Evolutionary conservation across 2,113 vertebrate genomes (phyloP).

Genomic region (zebrafish (Danio rerio)): GRCz12tu NC_133193.1:31712501-31713000

Average conservation of each 20-base stretch:
- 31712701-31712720: slow-evolving; percentile 93
- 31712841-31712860: slow-evolving; percentile 95
- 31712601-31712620: slow-evolving; percentile 93
- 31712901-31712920: slow-evolving; percentile 70
- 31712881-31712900: slow-evolving; percentile 79
- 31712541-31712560: slow-evolving; percentile 72
- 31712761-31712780: slow-evolving; percentile 93
- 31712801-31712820: slow-evolving; percentile 90
- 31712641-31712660: slow-evolving; percentile 85
- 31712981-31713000: slow-evolving; percentile 56
- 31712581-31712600: slow-evolving; percentile 73
- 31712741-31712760: slow-evolving; percentile 85
- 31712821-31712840: slow-evolving; percentile 94
- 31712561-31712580: slow-evolving; percentile 69
- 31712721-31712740: slow-evolving; percentile 86
- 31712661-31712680: slow-evolving; percentile 75
- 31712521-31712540: slow-evolving; percentile 82
- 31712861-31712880: slow-evolving; percentile 86
- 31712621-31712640: slow-evolving; percentile 85
- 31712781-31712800: slow-evolving; percentile 95
- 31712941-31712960: slow-evolving; percentile 87
- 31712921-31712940: slow-evolving; percentile 82
- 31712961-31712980: slow-evolving; percentile 77
- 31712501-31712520: slow-evolving; percentile 72
- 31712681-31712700: slow-evolving; percentile 88